phyloP scores from a whole-genome alignment of 1,140 invertebrate genomes.

The Drosophila kanapiae region DNA sequence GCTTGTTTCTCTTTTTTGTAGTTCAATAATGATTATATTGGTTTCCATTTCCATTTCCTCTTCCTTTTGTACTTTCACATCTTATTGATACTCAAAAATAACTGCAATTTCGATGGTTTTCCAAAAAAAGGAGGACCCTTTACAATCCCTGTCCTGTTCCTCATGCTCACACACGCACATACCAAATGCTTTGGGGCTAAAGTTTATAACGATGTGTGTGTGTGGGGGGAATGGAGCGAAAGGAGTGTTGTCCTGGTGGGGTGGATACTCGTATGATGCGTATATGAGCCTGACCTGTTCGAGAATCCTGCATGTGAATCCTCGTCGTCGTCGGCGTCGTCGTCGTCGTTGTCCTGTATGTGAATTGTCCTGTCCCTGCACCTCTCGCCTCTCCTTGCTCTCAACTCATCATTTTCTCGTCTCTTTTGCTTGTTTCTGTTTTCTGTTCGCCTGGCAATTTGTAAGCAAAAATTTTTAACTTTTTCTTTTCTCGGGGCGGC shows the following conservation, averaged over 20 bases:
- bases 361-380: conserved; percentile 2
- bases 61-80: neutral
- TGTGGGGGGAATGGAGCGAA: neutral
- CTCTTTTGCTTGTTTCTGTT: conserved; percentile 37
- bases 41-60: neutral
- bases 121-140: conserved; percentile 3
- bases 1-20: too few relatives aligned
- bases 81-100: conserved; percentile 1
- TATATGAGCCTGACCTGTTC: conserved; percentile 43
- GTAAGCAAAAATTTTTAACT: conserved; percentile 65
- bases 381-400: neutral
- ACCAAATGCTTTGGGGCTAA: conserved; percentile 28
- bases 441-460: conserved; percentile 61
- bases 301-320: conserved; percentile 38
- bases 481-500: conserved; percentile 42
- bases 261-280: conserved; percentile 36
- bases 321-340: neutral
- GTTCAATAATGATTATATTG: neutral
- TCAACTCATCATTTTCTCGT: conserved; percentile 5
- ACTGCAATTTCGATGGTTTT: conserved; percentile 8
- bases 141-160: neutral
- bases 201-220: conserved; percentile 12
- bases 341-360: conserved; percentile 10
- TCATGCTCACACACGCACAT: conserved; percentile 10
- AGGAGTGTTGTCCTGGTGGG: conserved; percentile 17